A percentile compares a stretch with the other conserved stretches of the same genome.
These are phyloP conservation scores for Pristionchus exspectatus DNA, from an alignment of 2,888 invertebrate species.

Conservation along the genomic window DNA sequence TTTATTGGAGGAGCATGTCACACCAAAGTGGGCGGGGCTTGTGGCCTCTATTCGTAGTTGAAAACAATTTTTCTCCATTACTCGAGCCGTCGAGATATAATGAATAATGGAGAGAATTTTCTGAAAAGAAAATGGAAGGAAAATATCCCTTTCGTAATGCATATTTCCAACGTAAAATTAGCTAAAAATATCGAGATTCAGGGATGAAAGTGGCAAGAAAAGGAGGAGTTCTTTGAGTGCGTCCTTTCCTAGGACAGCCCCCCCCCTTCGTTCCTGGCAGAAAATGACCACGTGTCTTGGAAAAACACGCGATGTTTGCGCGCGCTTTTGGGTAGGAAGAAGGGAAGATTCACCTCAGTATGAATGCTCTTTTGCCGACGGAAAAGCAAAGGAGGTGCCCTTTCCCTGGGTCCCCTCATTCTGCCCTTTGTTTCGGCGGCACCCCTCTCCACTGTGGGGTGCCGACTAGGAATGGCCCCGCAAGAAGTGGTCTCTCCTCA, in stretches of 20 bases:
- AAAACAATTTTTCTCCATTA: neutral
- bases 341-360: neutral
- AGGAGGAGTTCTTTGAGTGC: neutral
- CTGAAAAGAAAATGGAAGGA: neutral
- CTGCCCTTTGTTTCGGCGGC: neutral
- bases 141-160: too few relatives aligned
- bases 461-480: neutral
- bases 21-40: too few relatives aligned
- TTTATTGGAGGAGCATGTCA: too few relatives aligned
- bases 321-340: neutral
- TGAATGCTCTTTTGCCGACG: neutral
- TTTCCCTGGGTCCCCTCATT: neutral
- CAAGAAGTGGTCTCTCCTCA: neutral
- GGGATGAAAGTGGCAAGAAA: neutral
- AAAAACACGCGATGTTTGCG: constrained; percentile 4
- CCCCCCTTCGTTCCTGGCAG: neutral
- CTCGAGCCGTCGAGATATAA: neutral
- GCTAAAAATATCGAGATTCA: neutral
- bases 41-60: neutral
- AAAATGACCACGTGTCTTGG: neutral
- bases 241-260: neutral
- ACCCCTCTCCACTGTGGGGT: neutral
- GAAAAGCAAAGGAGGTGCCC: neutral
- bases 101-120: neutral
- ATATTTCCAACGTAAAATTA: neutral